Evolutionary conservation across 2,797 vertebrate species (phyloP).

Genomic region (Characodon lateralis): DNA sequence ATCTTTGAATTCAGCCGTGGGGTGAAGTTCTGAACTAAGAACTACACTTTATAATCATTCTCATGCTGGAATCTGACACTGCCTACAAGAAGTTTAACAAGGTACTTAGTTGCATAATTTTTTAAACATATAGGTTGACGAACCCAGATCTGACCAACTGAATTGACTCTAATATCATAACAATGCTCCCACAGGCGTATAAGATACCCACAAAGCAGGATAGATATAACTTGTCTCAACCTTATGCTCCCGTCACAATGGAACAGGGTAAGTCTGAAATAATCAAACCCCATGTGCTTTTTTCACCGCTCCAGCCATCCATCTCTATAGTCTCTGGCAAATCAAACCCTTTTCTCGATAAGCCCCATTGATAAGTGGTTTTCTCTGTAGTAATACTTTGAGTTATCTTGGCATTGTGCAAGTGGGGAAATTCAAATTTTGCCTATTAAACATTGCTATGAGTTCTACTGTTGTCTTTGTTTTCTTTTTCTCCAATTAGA

Average conservation of each 20-base stretch:
- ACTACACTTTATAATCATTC: neutral
- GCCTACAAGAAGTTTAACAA: neutral
- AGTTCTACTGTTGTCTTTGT: neutral
- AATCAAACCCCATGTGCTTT: neutral
- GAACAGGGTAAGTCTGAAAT: neutral
- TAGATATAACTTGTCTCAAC: neutral
- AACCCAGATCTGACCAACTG: neutral
- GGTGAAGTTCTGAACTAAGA: neutral
- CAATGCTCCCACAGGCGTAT: neutral
- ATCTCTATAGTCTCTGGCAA: neutral
- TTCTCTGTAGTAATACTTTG: neutral
- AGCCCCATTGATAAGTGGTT: neutral
- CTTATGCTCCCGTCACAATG: neutral
- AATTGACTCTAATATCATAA: neutral
- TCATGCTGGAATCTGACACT: neutral
- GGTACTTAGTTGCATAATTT: neutral
- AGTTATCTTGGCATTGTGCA: neutral
- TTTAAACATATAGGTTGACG: neutral
- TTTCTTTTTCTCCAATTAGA: neutral
- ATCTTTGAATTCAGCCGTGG: neutral
- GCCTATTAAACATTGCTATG: neutral
- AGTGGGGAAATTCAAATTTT: neutral
- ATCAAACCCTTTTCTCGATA: neutral
- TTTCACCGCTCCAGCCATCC: neutral
- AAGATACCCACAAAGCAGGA: neutral